Conservation (phyloP, 2,797 vertebrate genomes). For the Sebastes nivosus region DNA sequence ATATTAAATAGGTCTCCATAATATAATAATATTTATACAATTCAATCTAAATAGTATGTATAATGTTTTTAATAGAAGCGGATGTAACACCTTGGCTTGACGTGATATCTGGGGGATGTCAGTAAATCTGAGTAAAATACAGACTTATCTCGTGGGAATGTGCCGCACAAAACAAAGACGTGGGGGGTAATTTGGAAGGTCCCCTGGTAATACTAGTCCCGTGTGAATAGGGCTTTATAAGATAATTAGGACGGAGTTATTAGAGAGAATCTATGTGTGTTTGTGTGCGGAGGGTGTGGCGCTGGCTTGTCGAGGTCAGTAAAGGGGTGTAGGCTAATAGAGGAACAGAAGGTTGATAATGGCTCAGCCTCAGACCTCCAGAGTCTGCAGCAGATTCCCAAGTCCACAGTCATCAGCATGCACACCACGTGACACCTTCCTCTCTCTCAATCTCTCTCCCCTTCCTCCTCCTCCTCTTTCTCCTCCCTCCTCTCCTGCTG, state of each 20-base stretch:
- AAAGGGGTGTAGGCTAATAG: slow-evolving; percentile 20
- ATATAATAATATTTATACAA: neutral
- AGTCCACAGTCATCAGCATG: slow-evolving; percentile 78
- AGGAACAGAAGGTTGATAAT: slow-evolving; percentile 42
- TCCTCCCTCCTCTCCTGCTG: slow-evolving; percentile 60
- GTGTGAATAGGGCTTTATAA: neutral
- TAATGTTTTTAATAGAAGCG: neutral
- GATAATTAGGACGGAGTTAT: neutral
- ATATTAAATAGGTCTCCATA: neutral
- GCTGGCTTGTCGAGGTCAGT: slow-evolving; percentile 25
- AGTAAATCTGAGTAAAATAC: no score
- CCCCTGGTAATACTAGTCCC: neutral
- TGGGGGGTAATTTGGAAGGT: neutral
- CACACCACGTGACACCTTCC: slow-evolving; percentile 66
- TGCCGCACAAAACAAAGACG: neutral
- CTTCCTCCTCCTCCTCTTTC: slow-evolving; percentile 27
- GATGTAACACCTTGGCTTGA: neutral
- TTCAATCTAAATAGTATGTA: neutral
- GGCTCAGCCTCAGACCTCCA: slow-evolving; percentile 51
- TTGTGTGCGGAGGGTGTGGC: neutral
- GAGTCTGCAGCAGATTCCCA: slow-evolving; percentile 63
- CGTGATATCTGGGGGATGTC: neutral
- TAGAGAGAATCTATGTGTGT: no score
- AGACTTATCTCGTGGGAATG: neutral
- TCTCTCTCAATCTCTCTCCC: slow-evolving; percentile 43